Conservation (phyloP, 1,140 invertebrate genomes). For the Drosophila seguyi region DNA sequence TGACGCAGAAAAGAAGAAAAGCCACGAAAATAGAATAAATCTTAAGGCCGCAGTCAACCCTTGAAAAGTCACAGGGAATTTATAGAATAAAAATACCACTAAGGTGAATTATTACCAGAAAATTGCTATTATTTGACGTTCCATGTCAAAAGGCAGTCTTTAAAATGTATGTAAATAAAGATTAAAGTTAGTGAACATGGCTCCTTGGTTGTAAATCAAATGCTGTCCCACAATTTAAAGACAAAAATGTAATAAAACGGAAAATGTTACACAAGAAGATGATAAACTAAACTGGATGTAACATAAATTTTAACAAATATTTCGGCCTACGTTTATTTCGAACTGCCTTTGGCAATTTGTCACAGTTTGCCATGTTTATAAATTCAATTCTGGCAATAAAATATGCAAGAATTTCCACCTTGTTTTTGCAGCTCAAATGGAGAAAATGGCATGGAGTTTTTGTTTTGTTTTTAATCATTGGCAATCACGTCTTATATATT, state of each 20-base stretch:
- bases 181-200: slow-evolving; percentile 2
- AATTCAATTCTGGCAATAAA: slow-evolving; percentile 14
- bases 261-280: slow-evolving; percentile 1
- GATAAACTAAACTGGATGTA: slow-evolving; percentile 7
- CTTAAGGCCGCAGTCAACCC: slow-evolving; percentile 2
- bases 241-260: slow-evolving; percentile 47
- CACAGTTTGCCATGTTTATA: slow-evolving; percentile 14
- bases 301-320: slow-evolving; percentile 39
- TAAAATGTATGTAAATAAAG: slow-evolving; percentile 17
- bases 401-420: neutral
- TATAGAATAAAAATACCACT: slow-evolving; percentile 1
- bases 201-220: slow-evolving; percentile 44
- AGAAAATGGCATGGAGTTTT: neutral
- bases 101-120: slow-evolving; percentile 9
- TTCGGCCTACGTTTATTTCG: slow-evolving; percentile 20
- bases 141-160: neutral
- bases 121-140: slow-evolving; percentile 16
- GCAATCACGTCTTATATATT: slow-evolving; percentile 7
- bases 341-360: slow-evolving; percentile 18
- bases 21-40: slow-evolving; percentile 14
- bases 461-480: neutral
- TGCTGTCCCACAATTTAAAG: slow-evolving; percentile 19
- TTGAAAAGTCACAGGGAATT: slow-evolving; percentile 5
- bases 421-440: slow-evolving; percentile 4
- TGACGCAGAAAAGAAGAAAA: slow-evolving; percentile 1